phyloP scores from a whole-genome alignment of 2,888 invertebrate species.

The Agriopis aurantiaria region DNA sequence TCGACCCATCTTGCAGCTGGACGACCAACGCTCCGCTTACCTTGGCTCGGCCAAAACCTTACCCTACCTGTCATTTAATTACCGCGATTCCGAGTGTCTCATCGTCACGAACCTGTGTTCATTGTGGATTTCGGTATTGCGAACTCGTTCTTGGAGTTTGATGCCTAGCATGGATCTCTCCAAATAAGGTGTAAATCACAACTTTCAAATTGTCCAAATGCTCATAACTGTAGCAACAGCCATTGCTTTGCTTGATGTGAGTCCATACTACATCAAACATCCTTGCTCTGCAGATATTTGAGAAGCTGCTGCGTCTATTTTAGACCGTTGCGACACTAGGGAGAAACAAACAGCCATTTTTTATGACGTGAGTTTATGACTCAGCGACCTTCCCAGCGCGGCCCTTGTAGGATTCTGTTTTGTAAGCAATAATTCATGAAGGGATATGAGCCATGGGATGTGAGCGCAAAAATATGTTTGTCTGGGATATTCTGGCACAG shows the following conservation, averaged over 20 bases:
- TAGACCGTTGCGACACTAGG: conserved; percentile 36
- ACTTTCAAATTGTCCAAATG: conserved; percentile 28
- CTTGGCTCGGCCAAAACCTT: no score
- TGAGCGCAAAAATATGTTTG: conserved; percentile 17
- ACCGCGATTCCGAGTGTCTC: no score
- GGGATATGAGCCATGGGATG: conserved; percentile 18
- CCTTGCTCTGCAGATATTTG: conserved; percentile 19
- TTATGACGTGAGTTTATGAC: conserved; percentile 34
- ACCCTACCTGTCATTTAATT: no score
- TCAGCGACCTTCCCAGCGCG: conserved; percentile 34
- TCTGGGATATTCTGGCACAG: conserved; percentile 3
- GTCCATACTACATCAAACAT: conserved; percentile 3
- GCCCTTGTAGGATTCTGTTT: conserved; percentile 29
- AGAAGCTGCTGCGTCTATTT: conserved; percentile 36
- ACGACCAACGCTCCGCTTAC: no score
- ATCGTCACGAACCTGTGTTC: no score
- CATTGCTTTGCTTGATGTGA: conserved; percentile 26
- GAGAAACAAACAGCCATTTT: conserved; percentile 37
- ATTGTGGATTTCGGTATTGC: no score
- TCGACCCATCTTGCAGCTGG: no score
- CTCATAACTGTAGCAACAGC: conserved; percentile 8
- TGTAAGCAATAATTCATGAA: conserved; percentile 34
- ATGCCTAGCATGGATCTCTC: not conserved
- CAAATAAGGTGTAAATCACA: conserved; percentile 22
- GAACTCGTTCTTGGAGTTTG: no score